Conservation (phyloP, 2,888 invertebrate genomes). For the Peribatodes rhomboidaria region DNA sequence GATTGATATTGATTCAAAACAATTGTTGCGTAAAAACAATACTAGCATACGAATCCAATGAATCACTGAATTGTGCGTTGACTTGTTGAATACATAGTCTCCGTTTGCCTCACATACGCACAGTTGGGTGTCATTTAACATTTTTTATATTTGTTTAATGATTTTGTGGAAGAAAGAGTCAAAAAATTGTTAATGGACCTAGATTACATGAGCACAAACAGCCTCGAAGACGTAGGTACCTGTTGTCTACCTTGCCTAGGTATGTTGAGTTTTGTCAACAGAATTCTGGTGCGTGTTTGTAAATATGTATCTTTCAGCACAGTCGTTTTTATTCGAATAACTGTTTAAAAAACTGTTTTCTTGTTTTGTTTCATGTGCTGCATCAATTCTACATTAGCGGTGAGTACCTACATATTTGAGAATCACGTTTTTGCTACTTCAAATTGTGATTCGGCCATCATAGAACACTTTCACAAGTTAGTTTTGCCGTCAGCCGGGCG, state of each 20-base stretch:
- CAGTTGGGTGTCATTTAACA: conserved; percentile 59
- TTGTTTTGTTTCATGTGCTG: conserved; percentile 82
- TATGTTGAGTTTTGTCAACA: conserved; percentile 50
- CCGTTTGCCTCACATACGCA: conserved; percentile 56
- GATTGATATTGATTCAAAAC: conserved; percentile 68
- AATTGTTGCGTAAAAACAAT: conserved; percentile 77
- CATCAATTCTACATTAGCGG: conserved; percentile 66
- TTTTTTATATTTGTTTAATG: conserved; percentile 51
- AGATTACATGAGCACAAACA: conserved; percentile 72
- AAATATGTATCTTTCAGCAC: conserved; percentile 25
- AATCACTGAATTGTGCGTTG: conserved; percentile 69
- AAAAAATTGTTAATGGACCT: conserved; percentile 64
- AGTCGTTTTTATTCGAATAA: conserved; percentile 19
- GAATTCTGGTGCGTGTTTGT: conserved; percentile 26
- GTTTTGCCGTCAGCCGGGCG: conserved; percentile 37
- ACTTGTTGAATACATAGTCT: conserved; percentile 59
- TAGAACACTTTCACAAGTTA: conserved; percentile 32
- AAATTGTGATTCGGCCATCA: conserved; percentile 21
- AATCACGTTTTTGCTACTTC: conserved; percentile 4
- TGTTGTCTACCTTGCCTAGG: conserved; percentile 81
- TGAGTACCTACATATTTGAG: conserved; percentile 60
- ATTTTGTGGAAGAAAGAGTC: conserved; percentile 45
- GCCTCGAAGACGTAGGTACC: conserved; percentile 76
- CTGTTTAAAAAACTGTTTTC: conserved; percentile 39
- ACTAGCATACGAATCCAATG: conserved; percentile 68